These are phyloP conservation scores for Drosophila chauvacae DNA, from an alignment of 1,140 invertebrate genomes.

Conservation along the genomic window DNA sequence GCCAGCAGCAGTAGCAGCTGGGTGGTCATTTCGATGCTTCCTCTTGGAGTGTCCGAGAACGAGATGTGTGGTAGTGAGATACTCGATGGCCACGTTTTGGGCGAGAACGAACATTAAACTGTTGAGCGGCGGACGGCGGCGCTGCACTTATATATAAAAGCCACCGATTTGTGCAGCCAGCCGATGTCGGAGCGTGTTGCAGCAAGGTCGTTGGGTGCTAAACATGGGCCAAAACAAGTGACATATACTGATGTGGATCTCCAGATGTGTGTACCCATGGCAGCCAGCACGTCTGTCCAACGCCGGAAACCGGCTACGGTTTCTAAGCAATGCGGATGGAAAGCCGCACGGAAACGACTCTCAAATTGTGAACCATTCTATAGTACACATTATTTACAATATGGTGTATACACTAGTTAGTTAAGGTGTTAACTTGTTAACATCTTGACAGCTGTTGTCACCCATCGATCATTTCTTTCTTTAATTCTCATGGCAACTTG, in stretches of 20 bases:
- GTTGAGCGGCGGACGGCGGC: slow-evolving; percentile 19
- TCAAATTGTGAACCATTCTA: not conserved
- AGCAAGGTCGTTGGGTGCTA: slow-evolving; percentile 52
- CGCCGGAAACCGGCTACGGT: slow-evolving; percentile 25
- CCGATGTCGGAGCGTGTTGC: slow-evolving; percentile 54
- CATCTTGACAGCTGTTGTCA: not conserved
- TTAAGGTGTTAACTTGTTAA: slow-evolving; percentile 3
- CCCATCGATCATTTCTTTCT: slow-evolving; percentile 19
- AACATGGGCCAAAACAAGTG: slow-evolving; percentile 69
- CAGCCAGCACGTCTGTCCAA: slow-evolving; percentile 40
- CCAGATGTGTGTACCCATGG: not conserved
- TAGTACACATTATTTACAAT: not conserved
- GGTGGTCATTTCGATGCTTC: slow-evolving; percentile 29
- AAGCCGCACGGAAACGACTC: slow-evolving; percentile 7
- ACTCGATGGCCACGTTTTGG: slow-evolving; percentile 28
- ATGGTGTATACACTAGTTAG: not conserved
- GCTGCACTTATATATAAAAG: slow-evolving; percentile 59
- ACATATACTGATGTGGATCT: slow-evolving; percentile 2
- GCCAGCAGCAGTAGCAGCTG: slow-evolving; percentile 28
- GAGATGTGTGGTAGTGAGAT: not conserved
- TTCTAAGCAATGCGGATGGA: slow-evolving; percentile 42
- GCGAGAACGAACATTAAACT: slow-evolving; percentile 37
- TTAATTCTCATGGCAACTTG: not conserved
- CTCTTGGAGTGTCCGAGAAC: not conserved
- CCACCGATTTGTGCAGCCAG: slow-evolving; percentile 39